These are phyloP conservation scores for Escarpia spicata DNA, from an alignment of 2,888 invertebrate genomes.

Conservation along the genomic window DNA sequence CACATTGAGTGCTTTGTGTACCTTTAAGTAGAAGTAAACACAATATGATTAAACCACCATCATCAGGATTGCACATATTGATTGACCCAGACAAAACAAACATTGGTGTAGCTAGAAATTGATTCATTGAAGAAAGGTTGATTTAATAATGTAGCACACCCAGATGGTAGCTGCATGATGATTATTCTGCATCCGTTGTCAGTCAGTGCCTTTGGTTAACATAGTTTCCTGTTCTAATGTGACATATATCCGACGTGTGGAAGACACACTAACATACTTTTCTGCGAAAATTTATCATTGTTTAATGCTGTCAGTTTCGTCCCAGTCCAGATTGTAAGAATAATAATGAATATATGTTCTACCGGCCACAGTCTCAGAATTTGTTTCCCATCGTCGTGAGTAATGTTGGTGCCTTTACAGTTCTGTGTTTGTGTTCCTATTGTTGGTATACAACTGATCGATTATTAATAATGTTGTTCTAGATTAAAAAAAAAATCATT, in stretches of 20 bases:
- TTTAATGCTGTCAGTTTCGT: not conserved
- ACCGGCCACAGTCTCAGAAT: too few relatives aligned
- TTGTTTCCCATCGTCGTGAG: too few relatives aligned
- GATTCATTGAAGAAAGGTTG: not conserved
- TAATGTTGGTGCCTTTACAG: too few relatives aligned
- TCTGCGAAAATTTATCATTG: not conserved
- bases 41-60: not conserved
- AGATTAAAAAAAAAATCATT: too few relatives aligned
- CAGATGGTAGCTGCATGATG: not conserved
- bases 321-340: not conserved
- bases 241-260: not conserved
- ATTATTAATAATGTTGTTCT: too few relatives aligned
- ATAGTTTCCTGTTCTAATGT: not conserved
- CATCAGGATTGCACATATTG: not conserved
- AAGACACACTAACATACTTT: not conserved
- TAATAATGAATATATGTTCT: not conserved
- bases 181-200: not conserved
- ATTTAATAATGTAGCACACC: conserved; percentile 9
- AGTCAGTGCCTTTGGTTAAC: not conserved
- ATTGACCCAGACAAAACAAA: not conserved
- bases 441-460: too few relatives aligned
- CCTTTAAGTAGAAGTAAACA: too few relatives aligned
- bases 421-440: too few relatives aligned
- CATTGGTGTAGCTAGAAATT: not conserved
- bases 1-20: too few relatives aligned